phyloP scores from a whole-genome alignment of 2,113 vertebrate species.

The Uropsilus gracilis region DNA sequence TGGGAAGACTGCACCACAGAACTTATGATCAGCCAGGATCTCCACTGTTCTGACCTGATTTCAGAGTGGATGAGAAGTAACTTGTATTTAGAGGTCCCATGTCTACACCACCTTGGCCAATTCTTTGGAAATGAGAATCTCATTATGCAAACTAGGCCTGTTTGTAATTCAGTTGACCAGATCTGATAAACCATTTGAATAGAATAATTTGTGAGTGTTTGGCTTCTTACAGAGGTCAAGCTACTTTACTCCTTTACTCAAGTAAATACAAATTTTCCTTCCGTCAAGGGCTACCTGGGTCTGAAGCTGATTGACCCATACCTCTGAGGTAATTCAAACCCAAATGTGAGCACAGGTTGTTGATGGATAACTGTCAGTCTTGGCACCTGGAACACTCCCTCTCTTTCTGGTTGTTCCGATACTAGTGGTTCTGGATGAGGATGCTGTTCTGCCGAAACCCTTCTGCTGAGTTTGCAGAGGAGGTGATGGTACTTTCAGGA shows the following conservation, averaged over 20 bases:
- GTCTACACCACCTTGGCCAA: not conserved
- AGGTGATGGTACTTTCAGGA: not conserved
- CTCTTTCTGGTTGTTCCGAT: not conserved
- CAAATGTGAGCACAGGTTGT: not conserved
- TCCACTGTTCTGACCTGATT: not conserved
- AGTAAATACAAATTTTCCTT: not conserved
- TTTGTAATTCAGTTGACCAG: not conserved
- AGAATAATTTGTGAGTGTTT: not conserved
- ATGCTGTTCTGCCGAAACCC: not conserved
- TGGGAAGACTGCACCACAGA: not conserved
- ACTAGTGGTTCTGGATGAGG: not conserved
- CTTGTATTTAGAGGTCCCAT: not conserved
- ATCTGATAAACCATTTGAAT: not conserved
- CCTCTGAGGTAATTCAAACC: not conserved
- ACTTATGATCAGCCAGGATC: not conserved
- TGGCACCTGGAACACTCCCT: not conserved
- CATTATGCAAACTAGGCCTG: not conserved
- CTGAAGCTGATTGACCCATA: not conserved
- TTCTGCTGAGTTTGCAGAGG: not conserved
- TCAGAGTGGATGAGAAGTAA: not conserved
- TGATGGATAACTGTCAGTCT: not conserved
- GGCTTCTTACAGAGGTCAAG: not conserved
- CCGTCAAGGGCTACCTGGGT: not conserved
- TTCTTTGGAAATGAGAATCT: slow-evolving; percentile 14
- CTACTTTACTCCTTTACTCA: not conserved